A percentile compares a stretch with the other conserved stretches of the same genome.
These are phyloP conservation scores for Tetropium fuscum DNA, from an alignment of 2,888 invertebrate genomes.

Conservation along the genomic window DNA sequence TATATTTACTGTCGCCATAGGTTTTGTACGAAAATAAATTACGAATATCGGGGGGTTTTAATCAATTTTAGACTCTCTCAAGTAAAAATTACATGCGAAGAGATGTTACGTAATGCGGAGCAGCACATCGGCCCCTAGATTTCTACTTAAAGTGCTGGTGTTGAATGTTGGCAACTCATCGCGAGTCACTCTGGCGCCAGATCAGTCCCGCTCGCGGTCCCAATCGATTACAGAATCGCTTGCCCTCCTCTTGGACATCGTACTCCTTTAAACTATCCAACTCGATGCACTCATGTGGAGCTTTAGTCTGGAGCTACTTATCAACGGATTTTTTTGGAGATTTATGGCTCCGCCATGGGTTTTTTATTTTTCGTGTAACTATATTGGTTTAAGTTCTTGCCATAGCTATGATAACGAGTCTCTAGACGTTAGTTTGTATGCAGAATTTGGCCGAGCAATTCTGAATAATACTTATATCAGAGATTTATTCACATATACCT, in stretches of 20 bases:
- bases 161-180: conserved; percentile 22
- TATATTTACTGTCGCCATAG: too few relatives aligned
- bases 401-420: neutral
- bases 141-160: conserved; percentile 15
- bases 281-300: conserved; percentile 20
- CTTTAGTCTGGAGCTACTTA: conserved; percentile 13
- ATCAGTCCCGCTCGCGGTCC: conserved; percentile 26
- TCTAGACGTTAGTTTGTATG: too few relatives aligned
- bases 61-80: too few relatives aligned
- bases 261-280: conserved; percentile 16
- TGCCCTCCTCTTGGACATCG: conserved; percentile 19
- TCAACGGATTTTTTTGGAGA: neutral
- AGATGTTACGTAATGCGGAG: neutral
- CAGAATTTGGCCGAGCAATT: too few relatives aligned
- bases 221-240: conserved; percentile 38
- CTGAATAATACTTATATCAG: too few relatives aligned
- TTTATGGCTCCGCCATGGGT: neutral
- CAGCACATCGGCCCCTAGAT: too few relatives aligned
- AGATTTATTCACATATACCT: too few relatives aligned
- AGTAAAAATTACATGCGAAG: neutral
- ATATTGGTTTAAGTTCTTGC: neutral
- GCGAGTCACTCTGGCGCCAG: conserved; percentile 39
- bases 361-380: neutral
- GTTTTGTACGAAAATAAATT: too few relatives aligned
- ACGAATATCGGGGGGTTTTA: too few relatives aligned